phyloP scores from a whole-genome alignment of 2,888 invertebrate genomes.

The Diloba caeruleocephala region DNA sequence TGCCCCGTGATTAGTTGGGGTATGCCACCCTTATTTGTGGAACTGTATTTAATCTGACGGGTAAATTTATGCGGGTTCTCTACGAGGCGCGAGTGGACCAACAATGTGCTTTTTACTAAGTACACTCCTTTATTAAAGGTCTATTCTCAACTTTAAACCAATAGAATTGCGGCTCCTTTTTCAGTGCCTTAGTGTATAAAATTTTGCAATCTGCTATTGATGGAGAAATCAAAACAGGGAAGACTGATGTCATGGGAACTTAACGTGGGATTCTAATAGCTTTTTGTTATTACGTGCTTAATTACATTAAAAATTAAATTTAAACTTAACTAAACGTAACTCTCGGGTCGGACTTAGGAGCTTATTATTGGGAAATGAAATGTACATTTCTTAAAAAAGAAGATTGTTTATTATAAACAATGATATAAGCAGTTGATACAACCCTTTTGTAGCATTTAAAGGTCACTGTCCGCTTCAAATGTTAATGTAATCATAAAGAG shows the following conservation, averaged over 20 bases:
- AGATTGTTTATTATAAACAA: conserved; percentile 2
- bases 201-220: conserved; percentile 78
- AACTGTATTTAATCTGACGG: conserved; percentile 69
- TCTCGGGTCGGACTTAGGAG: not conserved
- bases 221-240: conserved; percentile 82
- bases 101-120: conserved; percentile 66
- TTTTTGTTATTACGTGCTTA: conserved; percentile 55
- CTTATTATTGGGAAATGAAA: conserved; percentile 10
- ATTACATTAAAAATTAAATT: conserved; percentile 36
- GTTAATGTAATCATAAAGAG: conserved; percentile 20
- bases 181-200: conserved; percentile 16
- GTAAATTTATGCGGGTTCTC: conserved; percentile 79
- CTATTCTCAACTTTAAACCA: conserved; percentile 47
- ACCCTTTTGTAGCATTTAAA: conserved; percentile 11
- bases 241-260: conserved; percentile 84
- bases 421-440: not conserved
- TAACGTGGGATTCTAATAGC: conserved; percentile 70
- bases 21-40: conserved; percentile 60
- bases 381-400: no score
- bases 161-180: conserved; percentile 37
- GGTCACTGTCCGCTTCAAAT: conserved; percentile 22
- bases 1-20: conserved; percentile 68
- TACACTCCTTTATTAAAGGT: conserved; percentile 7
- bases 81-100: conserved; percentile 57
- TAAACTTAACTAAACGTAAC: conserved; percentile 5